A percentile compares a stretch with the other conserved stretches of the same genome.
Conservation (phyloP, 2,888 invertebrate species). For the Ganaspis brasiliensis region DNA sequence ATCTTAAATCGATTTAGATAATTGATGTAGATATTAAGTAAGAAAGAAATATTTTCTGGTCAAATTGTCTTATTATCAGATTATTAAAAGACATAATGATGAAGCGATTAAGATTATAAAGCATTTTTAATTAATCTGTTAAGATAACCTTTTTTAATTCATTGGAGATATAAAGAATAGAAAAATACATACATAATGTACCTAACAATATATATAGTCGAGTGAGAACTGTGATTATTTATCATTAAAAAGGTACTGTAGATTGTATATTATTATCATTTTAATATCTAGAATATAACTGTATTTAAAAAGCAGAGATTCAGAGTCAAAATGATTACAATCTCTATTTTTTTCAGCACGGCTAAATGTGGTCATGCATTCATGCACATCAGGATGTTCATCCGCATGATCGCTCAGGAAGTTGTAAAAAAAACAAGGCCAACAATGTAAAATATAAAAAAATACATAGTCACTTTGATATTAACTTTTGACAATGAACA, state of each 20-base stretch:
- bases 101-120: no score
- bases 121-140: no score
- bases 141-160: no score
- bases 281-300: slow-evolving; percentile 5
- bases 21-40: neutral
- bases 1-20: neutral
- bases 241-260: neutral
- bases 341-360: slow-evolving; percentile 1
- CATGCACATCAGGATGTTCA: slow-evolving; percentile 32
- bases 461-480: neutral
- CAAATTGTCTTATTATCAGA: no score
- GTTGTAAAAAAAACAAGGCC: slow-evolving; percentile 19
- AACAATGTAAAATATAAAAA: slow-evolving; percentile 7
- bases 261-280: neutral
- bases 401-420: slow-evolving; percentile 17
- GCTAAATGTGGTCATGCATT: slow-evolving; percentile 35
- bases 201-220: no score
- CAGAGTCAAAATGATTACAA: slow-evolving; percentile 5
- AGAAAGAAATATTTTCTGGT: neutral
- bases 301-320: slow-evolving; percentile 3
- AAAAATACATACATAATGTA: no score
- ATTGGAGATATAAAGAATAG: no score
- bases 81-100: no score
- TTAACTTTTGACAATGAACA: neutral
- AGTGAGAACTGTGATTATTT: neutral